Conservation (phyloP, 2,797 vertebrate species). For the Rousettus madagascariensis region DNA sequence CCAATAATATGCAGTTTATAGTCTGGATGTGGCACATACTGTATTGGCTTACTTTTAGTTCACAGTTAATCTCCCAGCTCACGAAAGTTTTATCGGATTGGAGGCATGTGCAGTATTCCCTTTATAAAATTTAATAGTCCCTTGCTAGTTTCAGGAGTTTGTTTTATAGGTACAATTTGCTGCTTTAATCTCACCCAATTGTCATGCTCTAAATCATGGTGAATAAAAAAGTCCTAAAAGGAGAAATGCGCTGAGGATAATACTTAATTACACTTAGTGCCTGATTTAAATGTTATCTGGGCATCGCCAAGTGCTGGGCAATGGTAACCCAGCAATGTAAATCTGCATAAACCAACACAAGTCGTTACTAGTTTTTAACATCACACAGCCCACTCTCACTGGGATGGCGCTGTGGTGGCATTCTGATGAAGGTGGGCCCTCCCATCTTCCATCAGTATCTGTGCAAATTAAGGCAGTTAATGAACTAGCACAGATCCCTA, state of each 20-base stretch:
- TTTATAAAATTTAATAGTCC: slow-evolving; percentile 86
- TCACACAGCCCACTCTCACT: slow-evolving; percentile 61
- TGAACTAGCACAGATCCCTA: neutral
- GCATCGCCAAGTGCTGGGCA: slow-evolving; percentile 79
- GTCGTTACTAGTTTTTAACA: slow-evolving; percentile 81
- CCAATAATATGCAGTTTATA: slow-evolving; percentile 81
- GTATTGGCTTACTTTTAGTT: slow-evolving; percentile 84
- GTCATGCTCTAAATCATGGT: slow-evolving; percentile 86
- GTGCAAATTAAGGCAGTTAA: slow-evolving; percentile 59
- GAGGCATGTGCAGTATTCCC: slow-evolving; percentile 84
- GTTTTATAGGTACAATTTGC: slow-evolving; percentile 88
- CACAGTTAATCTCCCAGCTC: slow-evolving; percentile 84
- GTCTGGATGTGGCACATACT: slow-evolving; percentile 72
- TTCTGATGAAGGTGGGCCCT: slow-evolving; percentile 64
- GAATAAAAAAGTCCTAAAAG: slow-evolving; percentile 86
- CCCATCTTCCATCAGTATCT: slow-evolving; percentile 49
- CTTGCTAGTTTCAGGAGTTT: slow-evolving; percentile 84
- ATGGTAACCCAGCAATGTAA: slow-evolving; percentile 76
- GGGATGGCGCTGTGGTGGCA: slow-evolving; percentile 64
- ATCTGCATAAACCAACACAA: slow-evolving; percentile 83
- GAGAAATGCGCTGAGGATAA: slow-evolving; percentile 83
- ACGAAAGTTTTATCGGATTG: slow-evolving; percentile 86
- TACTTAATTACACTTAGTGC: slow-evolving; percentile 88
- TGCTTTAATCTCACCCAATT: slow-evolving; percentile 86
- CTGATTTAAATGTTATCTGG: slow-evolving; percentile 85